These are phyloP conservation scores for Cyphomyrus plagiostoma DNA, from an alignment of 2,113 vertebrate genomes.

Conservation along the genomic window DNA sequence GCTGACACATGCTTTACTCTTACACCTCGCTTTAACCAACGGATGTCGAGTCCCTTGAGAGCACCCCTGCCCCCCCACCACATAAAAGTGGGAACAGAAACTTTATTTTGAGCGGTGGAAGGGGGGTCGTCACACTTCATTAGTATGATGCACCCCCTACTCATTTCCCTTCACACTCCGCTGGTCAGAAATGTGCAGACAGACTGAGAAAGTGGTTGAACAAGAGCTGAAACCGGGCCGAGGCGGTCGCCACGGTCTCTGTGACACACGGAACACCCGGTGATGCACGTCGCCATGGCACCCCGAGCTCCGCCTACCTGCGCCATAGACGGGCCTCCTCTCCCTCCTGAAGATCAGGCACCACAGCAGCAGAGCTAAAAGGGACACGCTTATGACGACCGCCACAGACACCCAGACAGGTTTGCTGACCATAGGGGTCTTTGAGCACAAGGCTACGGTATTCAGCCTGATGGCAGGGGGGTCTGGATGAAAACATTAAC, in stretches of 20 bases:
- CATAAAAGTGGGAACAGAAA: slow-evolving; percentile 16
- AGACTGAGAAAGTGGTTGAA: neutral
- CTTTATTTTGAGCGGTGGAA: neutral
- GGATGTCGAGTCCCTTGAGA: slow-evolving; percentile 3
- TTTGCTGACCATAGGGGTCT: slow-evolving; percentile 6
- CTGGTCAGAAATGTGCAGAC: neutral
- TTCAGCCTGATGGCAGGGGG: neutral
- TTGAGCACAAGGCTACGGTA: neutral
- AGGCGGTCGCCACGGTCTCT: neutral
- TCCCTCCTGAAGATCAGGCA: slow-evolving; percentile 47
- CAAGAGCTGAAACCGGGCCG: neutral
- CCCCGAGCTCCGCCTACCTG: slow-evolving; percentile 33
- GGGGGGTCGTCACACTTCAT: neutral
- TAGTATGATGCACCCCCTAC: neutral
- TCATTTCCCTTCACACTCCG: neutral
- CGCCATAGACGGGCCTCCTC: neutral
- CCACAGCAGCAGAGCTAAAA: slow-evolving; percentile 51
- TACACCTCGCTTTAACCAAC: neutral
- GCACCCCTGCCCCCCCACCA: neutral
- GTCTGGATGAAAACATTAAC: slow-evolving; percentile 27
- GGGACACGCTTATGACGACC: slow-evolving; percentile 34
- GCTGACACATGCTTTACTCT: neutral
- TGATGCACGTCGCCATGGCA: neutral
- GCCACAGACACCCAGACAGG: slow-evolving; percentile 46
- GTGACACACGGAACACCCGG: neutral